Conservation (phyloP, 2,113 vertebrate genomes). For the Xenopus borealis region DNA sequence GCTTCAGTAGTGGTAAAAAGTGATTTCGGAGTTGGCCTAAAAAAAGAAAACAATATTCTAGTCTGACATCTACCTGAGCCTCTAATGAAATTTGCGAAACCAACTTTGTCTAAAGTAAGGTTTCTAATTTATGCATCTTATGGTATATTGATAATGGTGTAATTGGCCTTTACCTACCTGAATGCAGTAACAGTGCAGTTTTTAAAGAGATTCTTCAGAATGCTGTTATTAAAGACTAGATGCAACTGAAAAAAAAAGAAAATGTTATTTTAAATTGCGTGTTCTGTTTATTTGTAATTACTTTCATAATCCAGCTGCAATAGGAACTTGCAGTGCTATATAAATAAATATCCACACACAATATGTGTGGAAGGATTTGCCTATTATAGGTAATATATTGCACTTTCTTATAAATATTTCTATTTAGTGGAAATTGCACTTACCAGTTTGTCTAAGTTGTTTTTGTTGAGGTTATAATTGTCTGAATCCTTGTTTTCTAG, state of each 20-base stretch:
- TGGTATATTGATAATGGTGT: no score
- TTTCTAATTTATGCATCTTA: no score
- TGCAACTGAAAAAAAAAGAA: conserved; percentile 56
- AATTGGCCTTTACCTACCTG: conserved; percentile 52
- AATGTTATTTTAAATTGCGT: neutral
- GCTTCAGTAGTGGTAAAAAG: conserved; percentile 53
- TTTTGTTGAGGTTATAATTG: neutral
- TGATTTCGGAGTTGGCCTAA: conserved; percentile 15
- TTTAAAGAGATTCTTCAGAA: conserved; percentile 52
- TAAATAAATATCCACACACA: neutral
- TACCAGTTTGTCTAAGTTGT: conserved; percentile 2
- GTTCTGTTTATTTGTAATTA: neutral
- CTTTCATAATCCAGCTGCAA: neutral
- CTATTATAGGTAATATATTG: no score
- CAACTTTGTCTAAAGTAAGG: no score
- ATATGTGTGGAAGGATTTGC: neutral
- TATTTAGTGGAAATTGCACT: neutral
- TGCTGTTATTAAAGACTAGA: conserved; percentile 52
- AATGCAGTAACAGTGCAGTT: conserved; percentile 59
- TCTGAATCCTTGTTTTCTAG: conserved; percentile 1
- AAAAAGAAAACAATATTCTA: neutral
- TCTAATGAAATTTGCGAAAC: no score
- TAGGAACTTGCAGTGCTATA: neutral
- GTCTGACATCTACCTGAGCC: neutral
- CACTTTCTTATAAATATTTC: no score